These are phyloP conservation scores for Rotaria magnacalcarata DNA, from an alignment of 2,888 invertebrate genomes.

Conservation along the genomic window DNA sequence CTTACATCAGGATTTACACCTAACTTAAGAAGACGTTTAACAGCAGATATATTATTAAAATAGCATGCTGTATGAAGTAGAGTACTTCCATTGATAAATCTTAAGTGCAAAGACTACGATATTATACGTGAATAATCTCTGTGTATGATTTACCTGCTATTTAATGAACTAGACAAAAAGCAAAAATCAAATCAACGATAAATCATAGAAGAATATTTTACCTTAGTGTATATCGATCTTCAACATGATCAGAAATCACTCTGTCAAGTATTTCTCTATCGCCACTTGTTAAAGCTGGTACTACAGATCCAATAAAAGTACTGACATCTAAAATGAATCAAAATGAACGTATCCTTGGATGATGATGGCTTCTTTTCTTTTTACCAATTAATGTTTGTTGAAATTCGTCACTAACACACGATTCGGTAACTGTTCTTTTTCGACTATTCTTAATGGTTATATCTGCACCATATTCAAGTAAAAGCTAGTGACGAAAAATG, in stretches of 20 bases:
- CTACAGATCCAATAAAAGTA: slow-evolving; percentile 53
- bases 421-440: slow-evolving; percentile 53
- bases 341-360: background rate
- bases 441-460: slow-evolving; percentile 53
- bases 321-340: slow-evolving; percentile 50
- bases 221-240: slow-evolving; percentile 50
- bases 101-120: slow-evolving; percentile 39
- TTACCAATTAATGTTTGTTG: slow-evolving; percentile 52
- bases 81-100: slow-evolving; percentile 58
- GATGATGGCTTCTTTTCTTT: slow-evolving; percentile 25
- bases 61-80: slow-evolving; percentile 58
- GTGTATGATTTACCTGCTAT: slow-evolving; percentile 33
- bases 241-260: slow-evolving; percentile 52
- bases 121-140: background rate
- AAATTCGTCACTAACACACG: slow-evolving; percentile 55
- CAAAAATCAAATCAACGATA: background rate
- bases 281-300: slow-evolving; percentile 55
- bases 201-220: background rate
- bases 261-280: slow-evolving; percentile 52
- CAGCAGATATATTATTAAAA: slow-evolving; percentile 52
- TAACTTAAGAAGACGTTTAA: slow-evolving; percentile 52
- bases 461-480: slow-evolving; percentile 59
- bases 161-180: slow-evolving; percentile 35
- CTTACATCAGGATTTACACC: slow-evolving; percentile 54
- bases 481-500: slow-evolving; percentile 49